Percentiles rank a stretch among this genome's conserved stretches.
phyloP scores from a whole-genome alignment of 1,140 invertebrate genomes.

The Trialeurodes vaporariorum region DNA sequence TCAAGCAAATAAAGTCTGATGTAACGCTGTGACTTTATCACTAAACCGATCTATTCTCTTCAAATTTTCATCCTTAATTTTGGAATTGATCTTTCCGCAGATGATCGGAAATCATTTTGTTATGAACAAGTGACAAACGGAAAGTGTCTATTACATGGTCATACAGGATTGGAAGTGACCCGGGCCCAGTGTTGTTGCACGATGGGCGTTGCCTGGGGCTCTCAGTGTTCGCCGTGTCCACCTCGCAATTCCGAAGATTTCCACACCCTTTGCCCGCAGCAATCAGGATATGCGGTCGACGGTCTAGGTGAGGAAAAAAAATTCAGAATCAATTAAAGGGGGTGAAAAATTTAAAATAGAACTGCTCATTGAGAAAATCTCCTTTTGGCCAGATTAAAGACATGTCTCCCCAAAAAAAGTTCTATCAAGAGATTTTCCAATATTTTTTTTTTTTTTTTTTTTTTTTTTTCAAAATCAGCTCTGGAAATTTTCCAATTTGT shows the following conservation, averaged over 20 bases:
- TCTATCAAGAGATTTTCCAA: no score
- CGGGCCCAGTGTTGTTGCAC: slow-evolving; percentile 77
- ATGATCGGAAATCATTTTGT: slow-evolving; percentile 62
- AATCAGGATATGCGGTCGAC: slow-evolving; percentile 53
- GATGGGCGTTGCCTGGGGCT: slow-evolving; percentile 78
- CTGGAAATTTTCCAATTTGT: no score
- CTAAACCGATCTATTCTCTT: background rate
- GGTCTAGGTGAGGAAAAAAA: slow-evolving; percentile 53
- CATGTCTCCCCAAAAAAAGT: no score
- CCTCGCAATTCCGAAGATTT: slow-evolving; percentile 53
- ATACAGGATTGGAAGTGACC: slow-evolving; percentile 37
- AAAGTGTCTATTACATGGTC: background rate
- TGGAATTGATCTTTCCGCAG: no score
- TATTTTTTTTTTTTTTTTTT: no score
- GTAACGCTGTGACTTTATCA: background rate
- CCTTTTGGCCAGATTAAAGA: no score
- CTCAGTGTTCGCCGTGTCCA: slow-evolving; percentile 69
- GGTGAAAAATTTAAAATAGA: no score
- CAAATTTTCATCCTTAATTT: slow-evolving; percentile 13
- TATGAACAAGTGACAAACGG: slow-evolving; percentile 58
- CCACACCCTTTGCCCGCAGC: slow-evolving; percentile 54
- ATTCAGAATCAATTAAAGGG: no score
- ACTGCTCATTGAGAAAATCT: no score
- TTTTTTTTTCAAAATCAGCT: no score
- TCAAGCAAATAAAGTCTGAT: no score